Percentiles rank a stretch among this genome's conserved stretches.
phyloP scores from a whole-genome alignment of 2,888 invertebrate species.

The Quadroppia sp. region DNA sequence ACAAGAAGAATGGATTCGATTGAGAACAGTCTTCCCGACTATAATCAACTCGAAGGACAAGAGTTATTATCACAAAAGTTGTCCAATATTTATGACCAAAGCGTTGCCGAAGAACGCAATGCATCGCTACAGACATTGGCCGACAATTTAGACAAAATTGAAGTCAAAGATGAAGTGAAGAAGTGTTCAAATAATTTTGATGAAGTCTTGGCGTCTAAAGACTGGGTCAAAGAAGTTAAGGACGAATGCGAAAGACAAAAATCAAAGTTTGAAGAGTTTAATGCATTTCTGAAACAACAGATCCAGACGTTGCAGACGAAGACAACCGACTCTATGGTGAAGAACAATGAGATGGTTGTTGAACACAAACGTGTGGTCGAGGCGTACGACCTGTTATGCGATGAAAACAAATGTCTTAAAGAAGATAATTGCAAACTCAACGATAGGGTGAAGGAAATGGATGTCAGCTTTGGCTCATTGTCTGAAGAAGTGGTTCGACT shows the following conservation, averaged over 20 bases:
- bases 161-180: background rate
- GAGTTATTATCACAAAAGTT: background rate
- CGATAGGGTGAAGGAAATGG: background rate
- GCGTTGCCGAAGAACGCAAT: background rate
- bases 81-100: background rate
- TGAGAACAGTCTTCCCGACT: background rate
- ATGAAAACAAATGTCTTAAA: background rate
- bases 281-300: conserved; percentile 27
- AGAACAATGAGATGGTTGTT: conserved; percentile 2
- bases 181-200: background rate
- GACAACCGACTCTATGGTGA: no score
- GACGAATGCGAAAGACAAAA: conserved; percentile 31
- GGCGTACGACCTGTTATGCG: background rate
- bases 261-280: background rate
- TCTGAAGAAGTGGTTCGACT: background rate
- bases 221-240: conserved; percentile 2
- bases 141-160: conserved; percentile 1
- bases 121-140: background rate
- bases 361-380: background rate
- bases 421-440: background rate
- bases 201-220: background rate
- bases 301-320: conserved; percentile 10
- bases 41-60: background rate
- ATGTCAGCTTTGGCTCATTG: background rate
- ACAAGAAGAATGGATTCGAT: conserved; percentile 16